phyloP scores from a whole-genome alignment of 92 coral and sea anemone genomes.

The Pocillopora meandrina region DNA sequence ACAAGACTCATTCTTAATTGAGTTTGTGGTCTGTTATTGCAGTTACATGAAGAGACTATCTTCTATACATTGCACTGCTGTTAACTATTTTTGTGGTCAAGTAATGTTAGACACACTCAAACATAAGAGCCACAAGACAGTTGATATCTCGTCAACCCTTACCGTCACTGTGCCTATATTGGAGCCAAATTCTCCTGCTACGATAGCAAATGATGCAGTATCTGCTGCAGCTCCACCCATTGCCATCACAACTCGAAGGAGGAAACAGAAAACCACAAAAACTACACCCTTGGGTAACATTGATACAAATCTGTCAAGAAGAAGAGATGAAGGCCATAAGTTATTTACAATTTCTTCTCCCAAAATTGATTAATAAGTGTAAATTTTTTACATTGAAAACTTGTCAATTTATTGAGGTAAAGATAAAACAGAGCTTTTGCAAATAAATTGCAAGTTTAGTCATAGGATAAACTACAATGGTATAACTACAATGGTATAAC shows the following conservation, averaged over 20 bases:
- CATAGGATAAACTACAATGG: too few relatives aligned
- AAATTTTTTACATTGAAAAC: too few relatives aligned
- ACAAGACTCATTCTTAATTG: too few relatives aligned
- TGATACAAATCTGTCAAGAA: conserved; percentile 68
- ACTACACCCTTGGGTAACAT: conserved; percentile 77
- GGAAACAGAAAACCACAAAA: conserved; percentile 78
- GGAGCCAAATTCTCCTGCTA: conserved; percentile 87
- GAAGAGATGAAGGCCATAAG: not conserved
- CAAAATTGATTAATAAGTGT: too few relatives aligned
- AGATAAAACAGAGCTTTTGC: too few relatives aligned
- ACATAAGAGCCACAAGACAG: not conserved
- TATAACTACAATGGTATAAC: not conserved
- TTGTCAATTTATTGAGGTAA: too few relatives aligned
- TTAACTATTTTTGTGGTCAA: too few relatives aligned
- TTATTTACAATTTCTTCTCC: not conserved
- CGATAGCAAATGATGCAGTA: conserved; percentile 87
- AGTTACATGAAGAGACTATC: too few relatives aligned
- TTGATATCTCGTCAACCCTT: not conserved
- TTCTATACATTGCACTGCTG: too few relatives aligned
- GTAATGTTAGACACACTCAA: not conserved
- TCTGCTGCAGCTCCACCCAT: conserved; percentile 90
- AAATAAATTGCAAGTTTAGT: too few relatives aligned
- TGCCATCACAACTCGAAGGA: conserved; percentile 83
- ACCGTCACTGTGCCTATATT: conserved; percentile 87
- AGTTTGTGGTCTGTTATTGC: too few relatives aligned